Conservation (phyloP, 2,797 vertebrate species). For the Fratercula arctica region DNA sequence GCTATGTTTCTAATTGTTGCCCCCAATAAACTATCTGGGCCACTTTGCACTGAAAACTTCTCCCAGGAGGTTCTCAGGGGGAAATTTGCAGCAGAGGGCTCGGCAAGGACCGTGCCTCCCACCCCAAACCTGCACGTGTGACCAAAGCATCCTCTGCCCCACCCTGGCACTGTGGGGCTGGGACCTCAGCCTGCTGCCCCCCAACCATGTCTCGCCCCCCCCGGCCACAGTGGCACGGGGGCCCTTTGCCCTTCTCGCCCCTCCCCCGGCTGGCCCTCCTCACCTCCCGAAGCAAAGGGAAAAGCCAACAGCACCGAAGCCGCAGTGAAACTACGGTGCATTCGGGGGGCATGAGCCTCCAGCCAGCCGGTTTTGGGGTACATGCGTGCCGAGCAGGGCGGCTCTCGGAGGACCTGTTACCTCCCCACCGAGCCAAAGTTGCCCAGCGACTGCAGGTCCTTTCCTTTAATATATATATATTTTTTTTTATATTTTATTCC, state of each 20-base stretch:
- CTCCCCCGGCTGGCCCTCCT: background rate
- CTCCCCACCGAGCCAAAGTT: background rate
- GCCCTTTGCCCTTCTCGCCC: background rate
- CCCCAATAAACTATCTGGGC: background rate
- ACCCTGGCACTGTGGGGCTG: accelerated
- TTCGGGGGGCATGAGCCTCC: background rate
- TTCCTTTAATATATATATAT: background rate
- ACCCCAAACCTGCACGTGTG: background rate
- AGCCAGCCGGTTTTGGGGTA: background rate
- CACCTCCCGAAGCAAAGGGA: background rate
- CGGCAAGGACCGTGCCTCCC: background rate
- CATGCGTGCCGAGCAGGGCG: background rate
- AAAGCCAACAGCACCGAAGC: background rate
- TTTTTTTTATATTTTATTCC: background rate
- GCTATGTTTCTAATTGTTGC: conserved; percentile 10
- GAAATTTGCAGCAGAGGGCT: background rate
- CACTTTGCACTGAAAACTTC: conserved; percentile 17
- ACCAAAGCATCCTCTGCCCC: background rate
- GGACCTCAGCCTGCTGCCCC: background rate
- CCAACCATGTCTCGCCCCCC: no score
- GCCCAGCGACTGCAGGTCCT: background rate
- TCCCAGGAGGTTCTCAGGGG: background rate
- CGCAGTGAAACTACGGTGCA: background rate
- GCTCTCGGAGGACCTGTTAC: conserved; percentile 21
- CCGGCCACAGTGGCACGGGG: background rate